A percentile compares a stretch with the other conserved stretches of the same genome.
phyloP scores from a whole-genome alignment of 2,888 invertebrate genomes.

The Pristionchus maxplancki region DNA sequence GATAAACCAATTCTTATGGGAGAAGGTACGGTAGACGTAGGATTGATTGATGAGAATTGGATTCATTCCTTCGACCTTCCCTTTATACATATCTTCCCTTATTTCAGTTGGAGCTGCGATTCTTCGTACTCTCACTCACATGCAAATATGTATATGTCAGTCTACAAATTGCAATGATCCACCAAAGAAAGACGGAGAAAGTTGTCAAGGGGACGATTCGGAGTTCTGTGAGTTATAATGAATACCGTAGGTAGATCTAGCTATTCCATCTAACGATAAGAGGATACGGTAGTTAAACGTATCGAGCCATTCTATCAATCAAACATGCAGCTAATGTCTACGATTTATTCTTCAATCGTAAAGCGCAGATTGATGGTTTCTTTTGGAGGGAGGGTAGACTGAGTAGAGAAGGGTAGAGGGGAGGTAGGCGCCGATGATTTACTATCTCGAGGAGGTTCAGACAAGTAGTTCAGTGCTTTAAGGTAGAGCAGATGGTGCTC shows the following conservation, averaged over 20 bases:
- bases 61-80: too few species aligned
- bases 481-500: neutral
- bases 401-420: too few species aligned
- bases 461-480: neutral
- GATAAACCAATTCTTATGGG: neutral
- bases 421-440: too few species aligned
- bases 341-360: neutral
- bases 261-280: too few species aligned
- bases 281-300: too few species aligned
- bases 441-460: neutral
- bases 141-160: neutral
- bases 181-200: neutral
- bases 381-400: neutral
- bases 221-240: neutral
- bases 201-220: neutral
- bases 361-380: neutral
- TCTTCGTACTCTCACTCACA: neutral
- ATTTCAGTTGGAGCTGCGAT: neutral
- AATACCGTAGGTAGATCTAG: too few species aligned
- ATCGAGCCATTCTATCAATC: too few species aligned
- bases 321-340: too few species aligned
- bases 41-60: neutral
- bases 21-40: neutral
- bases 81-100: too few species aligned
- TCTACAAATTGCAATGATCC: neutral